Evolutionary conservation across 2,888 invertebrate genomes (phyloP), one percentile per base, ranked within the genome.

Genomic region (Hesperia comma): DNA sequence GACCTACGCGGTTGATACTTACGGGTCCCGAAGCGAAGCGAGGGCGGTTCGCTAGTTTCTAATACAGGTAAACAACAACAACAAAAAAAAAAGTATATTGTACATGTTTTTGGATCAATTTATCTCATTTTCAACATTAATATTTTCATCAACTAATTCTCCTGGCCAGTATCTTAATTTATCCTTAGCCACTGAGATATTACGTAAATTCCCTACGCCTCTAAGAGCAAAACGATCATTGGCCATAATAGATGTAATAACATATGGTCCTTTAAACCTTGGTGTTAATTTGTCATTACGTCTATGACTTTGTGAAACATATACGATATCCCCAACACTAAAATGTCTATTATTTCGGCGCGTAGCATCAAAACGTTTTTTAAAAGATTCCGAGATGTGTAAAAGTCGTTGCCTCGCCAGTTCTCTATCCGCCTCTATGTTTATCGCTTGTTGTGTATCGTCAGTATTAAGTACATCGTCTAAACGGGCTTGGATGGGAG

Each of bases 231-330:
- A 70, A 4, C 68, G 43, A 49, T 70, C 68, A 41, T 66, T 55
- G 4, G 57, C 15, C 2, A 70, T 40, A n/a, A 69, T 49, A 5
- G 37, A 10, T 8, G n/a, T 10, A 14, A 71, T 63, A 64, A 64
- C 62, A 58, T 71, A 71, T 7, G 70, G 71, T 14, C 70, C 71
- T n/a, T n/a, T n/a, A n/a, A n/a, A n/a, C n/a, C n/a, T 41, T 70
- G 67, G 58, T 14, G 21, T 43, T 40, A 71, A 56, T 60, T 69
- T 26, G 26, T 26, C 26, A 26, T 26, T 26, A 26, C 26, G 26
- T 26, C 26, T 26, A 26, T 26, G 26, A 26, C 26, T 26, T 26
- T 26, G 26, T 26, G 26, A 26, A 26, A 26, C 26, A 26, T 26
- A 26, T 26, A 26, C 26, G 26, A 26, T 26, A 26, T 26, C 26